Percentiles rank a stretch among this genome's conserved stretches.
Evolutionary conservation across 92 coral and sea anemone species (phyloP).

Genomic region (Parazoanthus atlanticus): DNA sequence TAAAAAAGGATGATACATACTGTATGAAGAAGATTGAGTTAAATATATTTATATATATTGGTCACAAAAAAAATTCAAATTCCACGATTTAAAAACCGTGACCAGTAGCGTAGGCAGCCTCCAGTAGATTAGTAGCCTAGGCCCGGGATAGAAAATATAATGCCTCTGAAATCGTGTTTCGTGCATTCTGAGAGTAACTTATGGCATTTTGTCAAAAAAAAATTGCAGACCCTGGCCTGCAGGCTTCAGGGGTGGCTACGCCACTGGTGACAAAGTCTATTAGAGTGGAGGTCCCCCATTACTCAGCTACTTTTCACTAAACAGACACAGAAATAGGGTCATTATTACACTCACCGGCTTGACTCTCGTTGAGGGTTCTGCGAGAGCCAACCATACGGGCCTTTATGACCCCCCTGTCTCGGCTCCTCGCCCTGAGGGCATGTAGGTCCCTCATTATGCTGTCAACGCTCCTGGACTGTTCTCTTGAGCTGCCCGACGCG

Average conservation of each 20-base stretch:
- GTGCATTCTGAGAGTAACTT: too few species aligned
- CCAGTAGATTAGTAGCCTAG: too few species aligned
- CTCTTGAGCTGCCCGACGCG: neutral
- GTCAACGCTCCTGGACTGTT: slow-evolving; percentile 23
- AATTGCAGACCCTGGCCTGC: neutral
- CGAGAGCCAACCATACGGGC: slow-evolving; percentile 42
- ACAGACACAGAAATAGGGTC: neutral
- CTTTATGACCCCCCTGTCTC: neutral
- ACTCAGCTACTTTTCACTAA: neutral
- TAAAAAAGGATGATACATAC: too few species aligned
- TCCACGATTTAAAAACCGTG: too few species aligned
- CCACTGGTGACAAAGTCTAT: too few species aligned
- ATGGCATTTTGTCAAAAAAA: neutral
- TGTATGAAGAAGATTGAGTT: too few species aligned
- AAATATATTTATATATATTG: too few species aligned
- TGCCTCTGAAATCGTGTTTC: too few species aligned
- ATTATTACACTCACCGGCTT: neutral
- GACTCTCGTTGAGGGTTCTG: neutral
- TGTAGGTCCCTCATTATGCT: slow-evolving; percentile 38
- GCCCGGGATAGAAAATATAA: too few species aligned
- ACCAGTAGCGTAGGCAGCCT: too few species aligned
- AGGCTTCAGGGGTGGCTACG: too few species aligned
- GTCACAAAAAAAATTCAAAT: too few species aligned
- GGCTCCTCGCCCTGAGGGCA: slow-evolving; percentile 22
- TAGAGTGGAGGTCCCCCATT: neutral